These are phyloP conservation scores for Octonoba sinensis DNA, from an alignment of 2,888 invertebrate genomes.

Conservation along the genomic window DNA sequence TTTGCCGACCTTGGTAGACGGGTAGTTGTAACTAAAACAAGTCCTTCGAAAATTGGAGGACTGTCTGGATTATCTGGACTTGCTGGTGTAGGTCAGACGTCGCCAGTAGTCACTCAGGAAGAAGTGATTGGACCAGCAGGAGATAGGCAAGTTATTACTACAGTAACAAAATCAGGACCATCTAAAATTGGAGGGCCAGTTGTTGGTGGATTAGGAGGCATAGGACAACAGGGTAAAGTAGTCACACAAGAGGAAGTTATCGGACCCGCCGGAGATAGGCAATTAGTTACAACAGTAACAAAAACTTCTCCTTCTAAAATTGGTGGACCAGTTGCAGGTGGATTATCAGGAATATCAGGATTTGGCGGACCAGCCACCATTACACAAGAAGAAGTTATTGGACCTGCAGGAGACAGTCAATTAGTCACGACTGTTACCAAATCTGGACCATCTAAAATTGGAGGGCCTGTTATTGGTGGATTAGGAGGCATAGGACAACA, in stretches of 20 bases:
- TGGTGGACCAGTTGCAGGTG: slow-evolving; percentile 21
- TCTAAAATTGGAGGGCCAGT: slow-evolving; percentile 1
- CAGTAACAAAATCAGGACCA: slow-evolving; percentile 21
- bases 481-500: slow-evolving; percentile 1
- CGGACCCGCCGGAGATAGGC: slow-evolving; percentile 41
- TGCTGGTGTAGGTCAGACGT: not conserved
- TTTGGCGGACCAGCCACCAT: not conserved
- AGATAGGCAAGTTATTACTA: slow-evolving; percentile 26
- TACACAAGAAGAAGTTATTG: slow-evolving; percentile 18
- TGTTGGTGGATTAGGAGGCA: slow-evolving; percentile 3
- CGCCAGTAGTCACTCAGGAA: slow-evolving; percentile 20
- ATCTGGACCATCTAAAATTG: slow-evolving; percentile 10
- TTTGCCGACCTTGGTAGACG: slow-evolving; percentile 13
- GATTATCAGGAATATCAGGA: not conserved
- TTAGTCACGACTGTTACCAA: slow-evolving; percentile 6
- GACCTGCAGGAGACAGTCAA: slow-evolving; percentile 10
- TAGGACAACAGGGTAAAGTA: too few species aligned
- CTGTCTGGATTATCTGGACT: slow-evolving; percentile 16
- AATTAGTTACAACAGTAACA: slow-evolving; percentile 38
- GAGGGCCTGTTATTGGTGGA: slow-evolving; percentile 14
- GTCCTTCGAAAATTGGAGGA: slow-evolving; percentile 32
- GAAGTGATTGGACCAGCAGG: slow-evolving; percentile 38
- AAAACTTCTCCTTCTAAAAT: slow-evolving; percentile 41
- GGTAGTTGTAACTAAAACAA: not conserved
- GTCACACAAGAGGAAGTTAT: slow-evolving; percentile 48